Percentiles rank a stretch among this genome's conserved stretches.
Conservation (phyloP, 2,888 invertebrate genomes). For the Zele albiditarsus region DNA sequence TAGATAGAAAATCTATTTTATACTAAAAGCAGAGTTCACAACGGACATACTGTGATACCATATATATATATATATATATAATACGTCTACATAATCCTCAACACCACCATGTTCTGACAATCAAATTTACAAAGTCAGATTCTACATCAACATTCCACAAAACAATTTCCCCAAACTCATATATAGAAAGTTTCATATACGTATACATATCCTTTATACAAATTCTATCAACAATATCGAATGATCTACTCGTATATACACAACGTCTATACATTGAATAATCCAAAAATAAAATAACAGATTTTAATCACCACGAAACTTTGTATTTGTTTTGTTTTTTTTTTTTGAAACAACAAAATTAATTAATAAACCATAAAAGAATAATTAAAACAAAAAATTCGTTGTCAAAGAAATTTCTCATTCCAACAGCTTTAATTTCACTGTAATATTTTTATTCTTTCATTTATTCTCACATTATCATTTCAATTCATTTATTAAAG, state of each 20-base stretch:
- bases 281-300: too few relatives aligned
- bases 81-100: background rate
- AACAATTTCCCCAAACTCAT: background rate
- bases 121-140: slow-evolving; percentile 17
- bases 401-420: background rate
- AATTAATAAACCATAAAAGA: background rate
- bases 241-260: background rate
- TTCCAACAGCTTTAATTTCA: background rate
- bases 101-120: background rate
- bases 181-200: background rate
- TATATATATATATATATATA: background rate
- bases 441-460: background rate
- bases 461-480: background rate
- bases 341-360: background rate
- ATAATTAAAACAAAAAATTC: background rate
- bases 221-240: slow-evolving; percentile 13
- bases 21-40: slow-evolving; percentile 27
- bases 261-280: too few relatives aligned
- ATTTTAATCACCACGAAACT: too few relatives aligned
- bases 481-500: background rate
- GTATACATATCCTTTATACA: background rate
- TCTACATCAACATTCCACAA: background rate
- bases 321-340: background rate
- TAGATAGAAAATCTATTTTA: slow-evolving; percentile 32
- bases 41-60: background rate